Evolutionary conservation across 2,113 vertebrate species (phyloP).

Genomic region (Acanthisitta chloris): DNA sequence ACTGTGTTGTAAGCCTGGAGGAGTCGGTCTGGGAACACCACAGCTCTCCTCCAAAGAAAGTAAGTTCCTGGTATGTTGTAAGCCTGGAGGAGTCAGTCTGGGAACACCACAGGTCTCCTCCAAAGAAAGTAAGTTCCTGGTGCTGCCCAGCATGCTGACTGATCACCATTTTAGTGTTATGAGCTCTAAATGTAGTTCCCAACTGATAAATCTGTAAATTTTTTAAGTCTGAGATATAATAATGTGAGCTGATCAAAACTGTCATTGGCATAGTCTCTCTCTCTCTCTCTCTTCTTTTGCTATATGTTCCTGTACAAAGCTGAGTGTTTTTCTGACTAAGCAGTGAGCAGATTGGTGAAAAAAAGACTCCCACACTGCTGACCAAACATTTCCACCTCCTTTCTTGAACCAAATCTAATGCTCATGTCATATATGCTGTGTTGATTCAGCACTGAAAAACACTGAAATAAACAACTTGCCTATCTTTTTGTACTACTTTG

Average conservation of each 20-base stretch:
- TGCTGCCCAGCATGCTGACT: not conserved
- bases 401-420: not conserved
- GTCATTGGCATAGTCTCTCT: not conserved
- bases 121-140: not conserved
- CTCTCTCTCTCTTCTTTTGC: not conserved
- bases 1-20: not conserved
- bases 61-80: not conserved
- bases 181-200: not conserved
- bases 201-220: not conserved
- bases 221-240: not conserved
- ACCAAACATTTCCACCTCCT: not conserved
- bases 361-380: slow-evolving; percentile 6
- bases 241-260: not conserved
- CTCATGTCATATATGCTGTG: not conserved
- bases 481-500: not conserved
- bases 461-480: not conserved
- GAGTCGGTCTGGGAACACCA: not conserved
- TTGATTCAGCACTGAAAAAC: not conserved
- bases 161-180: not conserved
- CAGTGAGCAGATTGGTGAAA: not conserved
- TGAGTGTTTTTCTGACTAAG: not conserved
- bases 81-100: not conserved
- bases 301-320: not conserved
- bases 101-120: not conserved
- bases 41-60: not conserved